Evolutionary conservation across 2,888 invertebrate species (phyloP), one percentile per base, ranked within the genome.

Genomic region (Cheilosia vernalis): DNA sequence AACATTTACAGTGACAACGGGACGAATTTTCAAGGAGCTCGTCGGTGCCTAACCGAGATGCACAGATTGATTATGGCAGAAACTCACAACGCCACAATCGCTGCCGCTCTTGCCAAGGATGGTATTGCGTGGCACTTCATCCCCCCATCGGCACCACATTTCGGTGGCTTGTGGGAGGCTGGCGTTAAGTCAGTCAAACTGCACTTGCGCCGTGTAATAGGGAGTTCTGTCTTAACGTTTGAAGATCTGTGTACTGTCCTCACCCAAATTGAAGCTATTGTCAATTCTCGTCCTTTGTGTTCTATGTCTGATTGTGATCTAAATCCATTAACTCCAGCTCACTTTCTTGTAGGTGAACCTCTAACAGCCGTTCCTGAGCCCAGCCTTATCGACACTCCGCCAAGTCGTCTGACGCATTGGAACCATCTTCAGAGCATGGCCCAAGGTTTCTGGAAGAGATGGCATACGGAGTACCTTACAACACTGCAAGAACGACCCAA

Each of bases 1-100:
- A 69, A 85, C 10, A 63, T 89, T 0, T 88, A 87, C 69, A 84
- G 86, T 53, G 90, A 90, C 51, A 87, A 88, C 60, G 89, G 47
- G 4, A 13, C 58, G 4, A 58, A 70, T 17, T 33, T 33, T 10
- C 10, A 33, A 33, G 33, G 33, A 10, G 24, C 17, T 33, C 37
- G 72, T 13, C 61, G 87, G 1, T 49, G 47, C 13, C 19, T 82
- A n/a, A 51, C 66, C 7, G 79, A 82, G 15, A 64, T 87, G 64
- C 67, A 82, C n/a, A 37, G 63, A 47, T 19, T 64, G 5, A 13
- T 85, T 4, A 61, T 72, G 37, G 69, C 74, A 47, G 67, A 79
- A 37, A n/a, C n/a, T n/a, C n/a, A n/a, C n/a, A n/a, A n/a, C n/a
- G n/a, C n/a, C n/a, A n/a, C n/a, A n/a, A n/a, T n/a, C n/a, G n/a